Percentiles rank a stretch among this genome's conserved stretches.
phyloP scores from a whole-genome alignment of 2,113 vertebrate species.

The Tragelaphus imberbis region DNA sequence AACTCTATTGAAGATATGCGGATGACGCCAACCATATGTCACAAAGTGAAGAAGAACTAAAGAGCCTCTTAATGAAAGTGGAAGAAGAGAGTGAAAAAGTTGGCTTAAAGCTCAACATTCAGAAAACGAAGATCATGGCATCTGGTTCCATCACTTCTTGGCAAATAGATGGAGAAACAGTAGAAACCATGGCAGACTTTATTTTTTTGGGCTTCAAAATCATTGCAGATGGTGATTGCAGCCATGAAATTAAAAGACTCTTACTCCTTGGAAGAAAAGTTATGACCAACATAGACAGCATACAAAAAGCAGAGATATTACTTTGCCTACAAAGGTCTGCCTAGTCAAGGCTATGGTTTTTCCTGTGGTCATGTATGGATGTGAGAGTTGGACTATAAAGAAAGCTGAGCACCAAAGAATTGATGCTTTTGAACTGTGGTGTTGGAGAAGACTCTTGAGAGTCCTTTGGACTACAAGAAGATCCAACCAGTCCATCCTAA shows the following conservation, averaged over 20 bases:
- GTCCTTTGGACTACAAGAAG: neutral
- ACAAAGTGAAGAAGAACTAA: neutral
- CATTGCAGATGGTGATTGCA: neutral
- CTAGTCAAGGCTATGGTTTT: neutral
- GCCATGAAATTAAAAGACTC: neutral
- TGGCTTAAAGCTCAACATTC: neutral
- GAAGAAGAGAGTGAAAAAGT: neutral
- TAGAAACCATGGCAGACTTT: neutral
- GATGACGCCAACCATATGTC: neutral
- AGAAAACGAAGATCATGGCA: neutral
- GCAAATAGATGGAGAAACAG: neutral
- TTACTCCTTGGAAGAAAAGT: neutral
- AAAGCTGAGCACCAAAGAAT: neutral
- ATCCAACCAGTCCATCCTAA: neutral
- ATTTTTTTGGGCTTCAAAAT: neutral
- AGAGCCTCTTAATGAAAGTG: neutral
- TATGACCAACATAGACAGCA: neutral
- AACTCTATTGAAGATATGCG: neutral
- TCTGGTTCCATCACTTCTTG: neutral
- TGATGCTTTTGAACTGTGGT: neutral
- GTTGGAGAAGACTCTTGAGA: neutral
- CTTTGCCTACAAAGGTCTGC: neutral
- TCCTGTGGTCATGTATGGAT: neutral
- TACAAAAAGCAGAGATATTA: neutral
- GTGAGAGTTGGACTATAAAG: neutral